Base-by-base conservation (phyloP, 2,113 vertebrate genomes). In the Lynx canadensis region DNA sequence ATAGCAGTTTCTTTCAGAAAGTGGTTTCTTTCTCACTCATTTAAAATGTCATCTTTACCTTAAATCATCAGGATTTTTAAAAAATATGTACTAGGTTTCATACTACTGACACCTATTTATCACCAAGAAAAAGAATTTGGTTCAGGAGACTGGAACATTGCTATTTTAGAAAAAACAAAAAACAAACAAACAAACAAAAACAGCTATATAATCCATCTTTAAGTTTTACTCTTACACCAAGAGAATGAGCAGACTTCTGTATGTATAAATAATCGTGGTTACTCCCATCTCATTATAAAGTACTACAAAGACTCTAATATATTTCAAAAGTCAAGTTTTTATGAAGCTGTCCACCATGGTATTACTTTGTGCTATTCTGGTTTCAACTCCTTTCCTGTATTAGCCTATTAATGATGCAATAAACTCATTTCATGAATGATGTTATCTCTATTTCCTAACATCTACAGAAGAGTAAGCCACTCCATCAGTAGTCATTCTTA, bases 1-100 rank as follows among this genome's bases (percentile, higher is more conserved):
- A 5, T 10, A 91, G 60, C 86, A 55, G 89, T 74, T 45, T 76
- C 66, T 92, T 94, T 93, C 79, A 85, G 41, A 95, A 97, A 89
- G 41, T 52, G 41, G 36, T 66, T 85, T 33, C 36, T 83, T 85
- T 89, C 45, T 93, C 71, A 81, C 27, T 89, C 36, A 81, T 69
- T 50, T 89, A 86, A 92, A 94, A 80, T 79, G 33, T 66, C 69
- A 90, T 74, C 66, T 80, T 80, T 90, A 84, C 38, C 13, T 91
- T 94, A 94, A 52, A 91, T 52, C 87, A 91, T 78, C 7, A 94
- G 27, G 71, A 71, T 38, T 87, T 91, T 93, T 87, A 69, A 15
- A 57, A 81, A 86, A 68, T 74, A 89, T 36, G 5, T 36, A 38
- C 29, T 65, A 52, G 29, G 63, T 36, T 84, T 60, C 36, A 85